Base-by-base conservation (phyloP, 2,797 vertebrate species). In the Emys orbicularis region DNA sequence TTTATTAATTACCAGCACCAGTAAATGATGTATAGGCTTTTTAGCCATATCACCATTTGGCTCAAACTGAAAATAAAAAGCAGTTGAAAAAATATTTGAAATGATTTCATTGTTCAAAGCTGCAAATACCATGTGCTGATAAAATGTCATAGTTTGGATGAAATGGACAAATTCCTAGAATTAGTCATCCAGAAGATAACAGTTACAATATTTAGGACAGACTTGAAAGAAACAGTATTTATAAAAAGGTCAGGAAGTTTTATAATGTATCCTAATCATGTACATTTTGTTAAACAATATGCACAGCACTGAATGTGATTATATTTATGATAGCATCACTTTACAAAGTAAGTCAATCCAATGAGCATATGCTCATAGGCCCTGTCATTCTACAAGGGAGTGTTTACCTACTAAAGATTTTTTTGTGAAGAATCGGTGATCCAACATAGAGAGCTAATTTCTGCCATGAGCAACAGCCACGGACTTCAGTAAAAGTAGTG, bases 11-110 rank as follows among this genome's bases (percentile, higher is more conserved):
- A 12, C 8, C 16, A 74, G 5, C 8, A 85, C 41, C 37, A 41
- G 37, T 49, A 86, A 93, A 87, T 54, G 5, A 29, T 79, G 3
- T 15, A 12, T 34, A 57, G 37, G n/a, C 6, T 7, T 52, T 80
- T 93, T 86, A 82, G 18, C 84, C 72, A 84, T 25, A 34, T 13
- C 72, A 11, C 6, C 16, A 83, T 84, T 29, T 85, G 52, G 6
- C 54, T 91, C 84, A 90, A 95, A 29, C 56, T 82, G 23, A 90
- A 86, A 18, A 72, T 50, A 86, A 95, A 87, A 96, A 15, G 11
- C 59, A 41, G 5, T 11, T 77, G 34, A 89, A 91, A 88, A 34
- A 2, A 8, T 76, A 86, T 5, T 76, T 77, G 83, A 88, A 89
- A 76, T 4, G 1, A 92, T 95, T 65, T 1, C 0, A 49, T 83